Conservation (phyloP, 2,113 vertebrate species). For the Brevimyrus niger region DNA sequence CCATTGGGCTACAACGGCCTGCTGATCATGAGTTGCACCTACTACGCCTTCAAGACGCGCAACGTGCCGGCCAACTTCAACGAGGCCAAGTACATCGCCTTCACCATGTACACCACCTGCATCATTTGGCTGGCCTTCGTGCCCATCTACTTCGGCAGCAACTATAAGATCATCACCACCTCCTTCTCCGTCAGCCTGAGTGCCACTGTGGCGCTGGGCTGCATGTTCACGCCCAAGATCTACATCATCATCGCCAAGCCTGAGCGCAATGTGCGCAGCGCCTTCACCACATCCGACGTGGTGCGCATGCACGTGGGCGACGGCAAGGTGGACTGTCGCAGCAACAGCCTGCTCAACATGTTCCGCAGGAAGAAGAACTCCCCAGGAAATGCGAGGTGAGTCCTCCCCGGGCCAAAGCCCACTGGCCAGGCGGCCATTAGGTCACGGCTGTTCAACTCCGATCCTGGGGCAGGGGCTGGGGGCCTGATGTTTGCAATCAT, state of each 20-base stretch:
- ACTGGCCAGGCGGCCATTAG: background rate
- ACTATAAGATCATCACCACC: conserved; percentile 99
- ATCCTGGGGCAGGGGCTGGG: background rate
- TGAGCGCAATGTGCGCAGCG: conserved; percentile 94
- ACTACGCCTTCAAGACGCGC: conserved; percentile 98
- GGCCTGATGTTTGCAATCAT: background rate
- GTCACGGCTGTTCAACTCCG: background rate
- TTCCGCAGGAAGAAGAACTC: conserved; percentile 91
- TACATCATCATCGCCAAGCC: conserved; percentile 99
- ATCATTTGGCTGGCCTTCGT: conserved; percentile 99
- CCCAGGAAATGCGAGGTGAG: conserved; percentile 85
- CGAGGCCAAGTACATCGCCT: conserved; percentile 97
- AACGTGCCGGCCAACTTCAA: conserved; percentile 98
- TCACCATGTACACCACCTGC: conserved; percentile 99
- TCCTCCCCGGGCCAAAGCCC: conserved; percentile 20
- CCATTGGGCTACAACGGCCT: conserved; percentile 95
- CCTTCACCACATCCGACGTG: conserved; percentile 97
- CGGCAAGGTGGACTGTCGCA: conserved; percentile 82
- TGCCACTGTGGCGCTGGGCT: conserved; percentile 91
- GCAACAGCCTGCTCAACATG: conserved; percentile 90
- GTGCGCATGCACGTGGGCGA: conserved; percentile 98
- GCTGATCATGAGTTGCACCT: conserved; percentile 97
- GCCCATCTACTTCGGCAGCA: conserved; percentile 97
- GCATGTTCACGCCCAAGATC: conserved; percentile 99
- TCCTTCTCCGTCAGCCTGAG: conserved; percentile 97